phyloP scores from a whole-genome alignment of 2,797 vertebrate species.

The Myiotriccus ornatus region DNA sequence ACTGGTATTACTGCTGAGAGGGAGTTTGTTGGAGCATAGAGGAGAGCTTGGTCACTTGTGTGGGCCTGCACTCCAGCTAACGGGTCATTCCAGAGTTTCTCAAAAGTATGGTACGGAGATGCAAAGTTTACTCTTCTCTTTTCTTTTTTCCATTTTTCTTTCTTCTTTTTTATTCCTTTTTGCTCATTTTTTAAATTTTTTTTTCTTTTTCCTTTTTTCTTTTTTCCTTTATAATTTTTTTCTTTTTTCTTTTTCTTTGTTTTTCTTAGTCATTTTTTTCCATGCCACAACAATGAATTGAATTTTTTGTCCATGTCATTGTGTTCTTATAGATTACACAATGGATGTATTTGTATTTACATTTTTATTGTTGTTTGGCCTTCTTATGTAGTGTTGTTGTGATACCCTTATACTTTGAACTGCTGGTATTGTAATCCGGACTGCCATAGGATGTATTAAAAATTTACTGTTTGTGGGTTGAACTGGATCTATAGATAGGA shows the following conservation, averaged over 20 bases:
- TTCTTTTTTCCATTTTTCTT: too few relatives aligned
- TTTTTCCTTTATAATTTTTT: too few relatives aligned
- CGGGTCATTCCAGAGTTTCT: background rate
- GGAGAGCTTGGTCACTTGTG: background rate
- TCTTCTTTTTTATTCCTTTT: accelerated
- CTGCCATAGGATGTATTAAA: background rate
- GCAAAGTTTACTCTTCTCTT: background rate
- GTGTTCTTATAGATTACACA: background rate
- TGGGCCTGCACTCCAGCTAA: background rate
- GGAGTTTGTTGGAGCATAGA: background rate
- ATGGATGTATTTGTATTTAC: background rate
- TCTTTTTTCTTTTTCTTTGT: too few relatives aligned
- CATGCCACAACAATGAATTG: background rate
- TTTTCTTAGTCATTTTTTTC: too few relatives aligned
- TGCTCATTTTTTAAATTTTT: accelerated
- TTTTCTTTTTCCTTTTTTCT: too few relatives aligned
- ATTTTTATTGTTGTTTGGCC: background rate
- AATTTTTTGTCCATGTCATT: background rate
- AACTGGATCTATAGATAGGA: background rate
- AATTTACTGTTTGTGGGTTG: background rate
- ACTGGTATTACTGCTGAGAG: background rate
- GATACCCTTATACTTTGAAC: background rate
- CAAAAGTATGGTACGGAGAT: background rate
- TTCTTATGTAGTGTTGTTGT: background rate
- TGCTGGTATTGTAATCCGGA: background rate